Base-by-base conservation (phyloP, 2,797 vertebrate species). In the Sebastes itinus region DNA sequence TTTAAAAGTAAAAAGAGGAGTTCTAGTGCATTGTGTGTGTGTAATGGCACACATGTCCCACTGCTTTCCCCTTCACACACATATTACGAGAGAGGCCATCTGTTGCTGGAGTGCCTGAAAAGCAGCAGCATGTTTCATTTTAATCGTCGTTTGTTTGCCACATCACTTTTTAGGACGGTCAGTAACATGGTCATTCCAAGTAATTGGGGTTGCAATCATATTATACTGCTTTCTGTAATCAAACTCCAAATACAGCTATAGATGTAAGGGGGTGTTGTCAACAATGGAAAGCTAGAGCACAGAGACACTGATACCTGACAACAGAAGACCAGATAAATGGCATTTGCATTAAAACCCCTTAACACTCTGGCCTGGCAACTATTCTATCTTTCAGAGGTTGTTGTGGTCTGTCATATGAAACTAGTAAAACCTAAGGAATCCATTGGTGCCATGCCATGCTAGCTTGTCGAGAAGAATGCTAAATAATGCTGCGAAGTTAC, bases 91-190 rank as follows among this genome's bases (percentile, higher is more conserved):
- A 66, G 76, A 60, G 23, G 60, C 78, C 85, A 84, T 87, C 81
- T 90, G 80, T 87, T 81, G 68, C 68, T 60, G 8, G 27, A 76
- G 77, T 61, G 72, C 28, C 58, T 64, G 69, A 63, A 78, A 86
- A 73, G 28, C 68, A 77, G 78, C 64, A 59, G 64, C 62, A 65
- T 63, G 33, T 75, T 85, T 71, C 5, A 58, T 72, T 78, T 77
- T n/a, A 83, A 46, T 46, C 80, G 70, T 60, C 9, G 22, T 69
- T 77, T 80, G 18, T 67, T 75, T 56, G 59, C 30, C 30, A 76
- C 62, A 63, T 60, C 20, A 23, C 60, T 38, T 82, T 79, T 77
- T 68, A 77, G 35, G 28, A 10, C 23, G 7, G 54, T 30, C 61
- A 35, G 67, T 75, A 78, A 72, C 61, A 7, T 59, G 35, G 66